Percentiles rank a stretch among this genome's conserved stretches.
Evolutionary conservation across 1,140 invertebrate species (phyloP).

Genomic region (Heterodera carotae): DNA sequence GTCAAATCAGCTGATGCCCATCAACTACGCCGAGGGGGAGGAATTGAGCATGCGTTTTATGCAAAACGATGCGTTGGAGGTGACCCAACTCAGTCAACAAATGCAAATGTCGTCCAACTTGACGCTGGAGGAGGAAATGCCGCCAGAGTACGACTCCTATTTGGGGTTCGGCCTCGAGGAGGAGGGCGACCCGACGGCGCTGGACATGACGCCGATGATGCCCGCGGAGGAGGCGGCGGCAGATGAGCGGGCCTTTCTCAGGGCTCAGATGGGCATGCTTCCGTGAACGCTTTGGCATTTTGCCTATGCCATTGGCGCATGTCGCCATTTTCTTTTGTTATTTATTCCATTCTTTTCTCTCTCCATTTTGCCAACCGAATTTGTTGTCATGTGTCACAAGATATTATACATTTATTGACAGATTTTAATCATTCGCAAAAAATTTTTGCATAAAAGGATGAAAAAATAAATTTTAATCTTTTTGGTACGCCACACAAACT

Average conservation of each 20-base stretch:
- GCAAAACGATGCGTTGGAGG: background rate
- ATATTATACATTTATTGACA: too few relatives aligned
- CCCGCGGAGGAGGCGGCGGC: background rate
- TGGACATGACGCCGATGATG: background rate
- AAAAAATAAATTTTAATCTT: too few relatives aligned
- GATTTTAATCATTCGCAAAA: background rate
- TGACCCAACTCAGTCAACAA: background rate
- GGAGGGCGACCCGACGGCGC: background rate
- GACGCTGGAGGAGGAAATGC: background rate
- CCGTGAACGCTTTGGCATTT: background rate
- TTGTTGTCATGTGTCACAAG: too few relatives aligned
- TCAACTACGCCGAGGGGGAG: slow-evolving; percentile 20
- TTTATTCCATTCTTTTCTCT: background rate
- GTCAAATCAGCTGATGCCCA: slow-evolving; percentile 10
- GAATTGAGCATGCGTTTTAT: background rate
- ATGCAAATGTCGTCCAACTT: background rate
- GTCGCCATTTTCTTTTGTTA: too few relatives aligned
- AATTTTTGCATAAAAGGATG: background rate
- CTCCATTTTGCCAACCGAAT: background rate
- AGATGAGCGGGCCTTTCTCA: background rate
- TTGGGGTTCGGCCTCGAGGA: background rate
- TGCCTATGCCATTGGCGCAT: too few relatives aligned
- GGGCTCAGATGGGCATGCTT: background rate
- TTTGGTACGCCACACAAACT: too few relatives aligned
- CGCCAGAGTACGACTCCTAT: background rate